These are phyloP conservation scores for Notiomystis cincta DNA, from an alignment of 2,113 vertebrate species.

Conservation along the genomic window DNA sequence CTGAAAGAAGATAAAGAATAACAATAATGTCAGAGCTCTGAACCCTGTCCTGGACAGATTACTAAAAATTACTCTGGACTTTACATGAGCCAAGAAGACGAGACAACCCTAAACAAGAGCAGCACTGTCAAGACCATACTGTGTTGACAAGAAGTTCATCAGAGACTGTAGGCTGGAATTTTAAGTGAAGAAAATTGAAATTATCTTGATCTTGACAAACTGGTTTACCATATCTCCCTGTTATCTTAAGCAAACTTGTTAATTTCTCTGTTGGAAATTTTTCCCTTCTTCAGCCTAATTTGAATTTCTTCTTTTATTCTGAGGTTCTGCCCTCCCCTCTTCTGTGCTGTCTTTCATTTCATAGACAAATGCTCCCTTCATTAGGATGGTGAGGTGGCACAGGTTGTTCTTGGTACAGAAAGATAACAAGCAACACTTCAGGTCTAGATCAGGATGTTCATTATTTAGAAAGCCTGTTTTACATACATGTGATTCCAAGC, in stretches of 20 bases:
- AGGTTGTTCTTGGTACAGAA: background rate
- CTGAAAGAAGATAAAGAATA: background rate
- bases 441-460: background rate
- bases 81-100: background rate
- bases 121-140: background rate
- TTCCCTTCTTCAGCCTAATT: background rate
- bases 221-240: background rate
- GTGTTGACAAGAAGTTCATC: background rate
- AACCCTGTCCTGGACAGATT: background rate
- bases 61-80: background rate
- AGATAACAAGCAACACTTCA: background rate
- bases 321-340: background rate
- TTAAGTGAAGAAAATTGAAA: conserved; percentile 2
- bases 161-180: background rate
- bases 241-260: background rate
- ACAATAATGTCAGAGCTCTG: background rate
- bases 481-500: fast-evolving
- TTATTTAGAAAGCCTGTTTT: background rate
- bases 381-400: background rate
- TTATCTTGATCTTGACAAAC: background rate
- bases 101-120: background rate
- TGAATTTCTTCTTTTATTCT: background rate
- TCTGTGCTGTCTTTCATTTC: background rate
- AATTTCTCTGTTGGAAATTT: background rate
- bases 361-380: background rate